phyloP scores from a whole-genome alignment of 2,797 vertebrate species.

The Pseudotriccus pelzelni region DNA sequence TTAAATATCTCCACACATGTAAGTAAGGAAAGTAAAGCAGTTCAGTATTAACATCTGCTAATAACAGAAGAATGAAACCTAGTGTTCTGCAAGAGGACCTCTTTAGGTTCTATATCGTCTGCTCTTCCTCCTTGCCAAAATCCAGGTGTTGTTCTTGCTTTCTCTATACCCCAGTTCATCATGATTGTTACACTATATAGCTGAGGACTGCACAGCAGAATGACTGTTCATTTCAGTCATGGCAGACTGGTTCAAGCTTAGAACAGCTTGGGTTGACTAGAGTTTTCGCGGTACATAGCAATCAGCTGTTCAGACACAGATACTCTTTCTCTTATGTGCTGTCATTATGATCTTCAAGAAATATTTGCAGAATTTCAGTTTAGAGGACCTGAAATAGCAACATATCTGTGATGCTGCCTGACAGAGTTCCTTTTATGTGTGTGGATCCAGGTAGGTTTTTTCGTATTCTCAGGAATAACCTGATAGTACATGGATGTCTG shows the following conservation, averaged over 20 bases:
- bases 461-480: background rate
- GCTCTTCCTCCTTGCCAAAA: background rate
- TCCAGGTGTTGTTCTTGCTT: background rate
- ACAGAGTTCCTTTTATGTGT: background rate
- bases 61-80: background rate
- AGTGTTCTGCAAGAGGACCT: background rate
- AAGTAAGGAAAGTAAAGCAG: background rate
- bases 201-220: background rate
- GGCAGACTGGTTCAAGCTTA: background rate
- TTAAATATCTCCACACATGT: background rate
- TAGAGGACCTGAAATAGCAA: background rate
- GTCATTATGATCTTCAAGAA: background rate
- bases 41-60: background rate
- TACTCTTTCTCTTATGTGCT: background rate
- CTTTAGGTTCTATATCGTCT: background rate
- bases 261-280: background rate
- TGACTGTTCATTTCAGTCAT: background rate
- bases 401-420: background rate
- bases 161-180: background rate
- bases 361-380: background rate
- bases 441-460: background rate
- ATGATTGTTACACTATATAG: background rate
- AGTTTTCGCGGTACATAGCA: rapidly evolving
- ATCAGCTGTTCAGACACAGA: background rate
- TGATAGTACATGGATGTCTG: background rate